Evolutionary conservation across 2,113 vertebrate genomes (phyloP).

Genomic region (Grammomys surdaster): DNA sequence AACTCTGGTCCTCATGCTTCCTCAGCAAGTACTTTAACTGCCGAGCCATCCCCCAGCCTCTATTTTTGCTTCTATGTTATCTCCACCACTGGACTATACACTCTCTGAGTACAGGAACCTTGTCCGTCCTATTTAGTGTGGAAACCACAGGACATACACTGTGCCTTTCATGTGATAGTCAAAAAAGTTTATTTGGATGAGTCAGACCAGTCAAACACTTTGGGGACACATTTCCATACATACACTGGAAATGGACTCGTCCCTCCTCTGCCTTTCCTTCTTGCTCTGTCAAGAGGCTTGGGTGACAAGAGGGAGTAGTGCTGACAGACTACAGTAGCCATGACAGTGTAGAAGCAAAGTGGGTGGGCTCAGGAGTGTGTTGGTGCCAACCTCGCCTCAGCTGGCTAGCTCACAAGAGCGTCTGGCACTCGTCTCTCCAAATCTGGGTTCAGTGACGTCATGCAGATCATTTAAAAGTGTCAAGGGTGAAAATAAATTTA

Average conservation of each 20-base stretch:
- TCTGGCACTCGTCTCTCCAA: not conserved
- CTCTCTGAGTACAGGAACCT: not conserved
- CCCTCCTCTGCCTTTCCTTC: not conserved
- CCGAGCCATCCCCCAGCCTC: not conserved
- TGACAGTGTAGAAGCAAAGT: not conserved
- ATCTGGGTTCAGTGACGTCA: not conserved
- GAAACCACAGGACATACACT: not conserved
- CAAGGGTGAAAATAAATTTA: not conserved
- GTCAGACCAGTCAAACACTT: not conserved
- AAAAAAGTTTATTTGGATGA: not conserved
- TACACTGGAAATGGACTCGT: not conserved
- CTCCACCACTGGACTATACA: not conserved
- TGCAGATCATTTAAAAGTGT: not conserved
- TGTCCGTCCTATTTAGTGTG: not conserved
- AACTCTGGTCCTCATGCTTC: not conserved
- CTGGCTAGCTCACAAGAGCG: not conserved
- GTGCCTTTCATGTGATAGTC: not conserved
- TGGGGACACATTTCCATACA: not conserved
- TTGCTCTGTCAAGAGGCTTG: not conserved
- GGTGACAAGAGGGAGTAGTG: not conserved
- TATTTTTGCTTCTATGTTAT: not conserved
- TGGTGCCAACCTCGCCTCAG: not conserved
- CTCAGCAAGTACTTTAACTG: not conserved
- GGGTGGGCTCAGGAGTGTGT: not conserved
- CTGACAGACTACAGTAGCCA: not conserved